Conservation (phyloP, 2,888 invertebrate species). For the Hyalella azteca region DNA sequence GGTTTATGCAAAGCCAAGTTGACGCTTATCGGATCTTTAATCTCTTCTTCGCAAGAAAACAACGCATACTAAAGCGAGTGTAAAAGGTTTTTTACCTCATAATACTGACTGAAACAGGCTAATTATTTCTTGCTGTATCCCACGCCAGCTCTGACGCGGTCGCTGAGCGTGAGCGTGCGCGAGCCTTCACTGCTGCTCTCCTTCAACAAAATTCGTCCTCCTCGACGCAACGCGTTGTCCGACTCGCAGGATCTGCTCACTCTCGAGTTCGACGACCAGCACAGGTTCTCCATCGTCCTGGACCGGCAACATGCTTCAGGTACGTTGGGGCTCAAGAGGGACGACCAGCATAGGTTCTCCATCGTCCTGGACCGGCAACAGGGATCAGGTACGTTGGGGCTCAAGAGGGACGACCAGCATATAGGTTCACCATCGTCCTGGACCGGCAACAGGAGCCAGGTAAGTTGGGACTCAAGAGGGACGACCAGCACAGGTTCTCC, state of each 20-base stretch:
- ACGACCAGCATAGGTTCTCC: background rate
- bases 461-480: background rate
- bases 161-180: constrained; percentile 22
- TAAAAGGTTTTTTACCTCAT: too few species aligned
- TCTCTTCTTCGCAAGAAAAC: too few species aligned
- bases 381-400: constrained; percentile 28
- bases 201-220: background rate
- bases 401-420: background rate
- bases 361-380: background rate
- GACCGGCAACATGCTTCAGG: background rate
- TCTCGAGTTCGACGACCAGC: constrained; percentile 24
- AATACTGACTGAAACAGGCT: too few species aligned
- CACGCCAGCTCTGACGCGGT: background rate
- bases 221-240: background rate
- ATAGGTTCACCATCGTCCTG: background rate
- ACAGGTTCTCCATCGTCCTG: background rate
- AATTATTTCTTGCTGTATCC: too few species aligned
- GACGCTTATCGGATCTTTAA: too few species aligned
- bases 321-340: constrained; percentile 8
- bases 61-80: too few species aligned
- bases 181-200: constrained; percentile 15
- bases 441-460: too few species aligned
- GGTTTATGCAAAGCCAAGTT: too few species aligned
- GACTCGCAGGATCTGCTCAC: background rate
- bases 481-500: background rate